A percentile compares a stretch with the other conserved stretches of the same genome.
These are phyloP conservation scores for Hippocampus zosterae DNA, from an alignment of 2,113 vertebrate genomes.

Conservation along the genomic window DNA sequence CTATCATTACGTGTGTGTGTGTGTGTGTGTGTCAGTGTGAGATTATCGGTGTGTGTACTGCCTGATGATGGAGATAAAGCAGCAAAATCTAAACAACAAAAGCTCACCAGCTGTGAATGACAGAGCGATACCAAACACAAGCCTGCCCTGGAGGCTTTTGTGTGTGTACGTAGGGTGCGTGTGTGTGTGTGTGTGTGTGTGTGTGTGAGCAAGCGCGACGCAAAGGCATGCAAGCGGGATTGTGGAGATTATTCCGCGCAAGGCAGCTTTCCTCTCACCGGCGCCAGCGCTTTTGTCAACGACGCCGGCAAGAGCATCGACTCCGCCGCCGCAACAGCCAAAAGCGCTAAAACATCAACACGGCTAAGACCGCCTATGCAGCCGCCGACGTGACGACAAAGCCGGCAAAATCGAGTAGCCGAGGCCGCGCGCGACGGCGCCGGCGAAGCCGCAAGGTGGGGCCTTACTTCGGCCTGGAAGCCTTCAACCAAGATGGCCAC, in stretches of 20 bases:
- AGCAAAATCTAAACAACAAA: constrained; percentile 70
- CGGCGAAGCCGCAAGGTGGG: not conserved
- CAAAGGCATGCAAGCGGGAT: constrained; percentile 46
- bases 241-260: constrained; percentile 51
- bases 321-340: not conserved
- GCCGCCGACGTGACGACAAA: not conserved
- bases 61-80: constrained; percentile 65
- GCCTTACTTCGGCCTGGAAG: constrained; percentile 83
- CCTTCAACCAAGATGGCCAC: constrained; percentile 98
- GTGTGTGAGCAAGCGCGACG: not conserved
- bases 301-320: constrained; percentile 17
- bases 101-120: constrained; percentile 69
- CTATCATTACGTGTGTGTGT: not conserved
- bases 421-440: too few relatives aligned
- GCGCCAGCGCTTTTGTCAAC: constrained; percentile 34
- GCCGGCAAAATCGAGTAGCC: too few relatives aligned
- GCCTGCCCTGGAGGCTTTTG: constrained; percentile 54
- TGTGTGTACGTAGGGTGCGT: constrained; percentile 2
- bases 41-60: constrained; percentile 32
- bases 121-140: constrained; percentile 65
- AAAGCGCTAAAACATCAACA: too few relatives aligned
- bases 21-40: constrained; percentile 6
- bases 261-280: constrained; percentile 53
- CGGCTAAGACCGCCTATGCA: constrained; percentile 36
- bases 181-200: not conserved